Base-by-base conservation (phyloP, 2,888 invertebrate genomes). In the Cryptocheilus praepositus region DNA sequence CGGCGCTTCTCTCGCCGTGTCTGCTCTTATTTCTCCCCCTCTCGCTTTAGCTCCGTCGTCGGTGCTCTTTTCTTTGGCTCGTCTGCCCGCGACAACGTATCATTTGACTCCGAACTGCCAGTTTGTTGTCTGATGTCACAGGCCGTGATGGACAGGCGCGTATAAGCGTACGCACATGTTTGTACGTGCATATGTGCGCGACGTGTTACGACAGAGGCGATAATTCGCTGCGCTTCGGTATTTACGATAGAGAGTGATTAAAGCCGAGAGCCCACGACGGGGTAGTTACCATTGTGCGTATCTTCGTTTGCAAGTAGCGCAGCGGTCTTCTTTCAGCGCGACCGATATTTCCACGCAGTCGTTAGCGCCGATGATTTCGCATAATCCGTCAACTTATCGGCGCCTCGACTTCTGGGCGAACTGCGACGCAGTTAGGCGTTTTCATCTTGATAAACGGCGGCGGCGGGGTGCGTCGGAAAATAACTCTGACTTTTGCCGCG, bases 11-110 rank as follows among this genome's bases (percentile, higher is more conserved):
- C 43, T 25, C 54, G 45, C 46, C 15, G 36, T 46, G 51, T 22
- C 7, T 36, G 36, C 13, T 36, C 11, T 7, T 5, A 36, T 11
- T 7, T 36, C 57, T 67, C 60, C 64, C 64, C 64, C 51, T 45
- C 64, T 56, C 51, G 28, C 54, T 11, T 55, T 68, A 43, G n/a
- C 19, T 52, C 52, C 21, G 2, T 15, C 21, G 49, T 58, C 46
- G n/a, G 43, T 46, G 51, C 18, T 2, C 22, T 28, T 46, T 19
- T 53, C 46, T 46, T 28, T n/a, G 16, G 36, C 61, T 51, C 22
- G 18, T 60, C 60, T 13, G 21, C 49, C 13, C 49, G 49, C 18
- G 49, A 49, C 49, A 49, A 49, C 16, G 16, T 49, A 49, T 49
- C 49, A 18, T 49, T 49, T 49, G 11, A 16, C 18, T 18, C 16